Base-by-base conservation (phyloP, 2,797 vertebrate species). In the Acanthurus leucopareius region DNA sequence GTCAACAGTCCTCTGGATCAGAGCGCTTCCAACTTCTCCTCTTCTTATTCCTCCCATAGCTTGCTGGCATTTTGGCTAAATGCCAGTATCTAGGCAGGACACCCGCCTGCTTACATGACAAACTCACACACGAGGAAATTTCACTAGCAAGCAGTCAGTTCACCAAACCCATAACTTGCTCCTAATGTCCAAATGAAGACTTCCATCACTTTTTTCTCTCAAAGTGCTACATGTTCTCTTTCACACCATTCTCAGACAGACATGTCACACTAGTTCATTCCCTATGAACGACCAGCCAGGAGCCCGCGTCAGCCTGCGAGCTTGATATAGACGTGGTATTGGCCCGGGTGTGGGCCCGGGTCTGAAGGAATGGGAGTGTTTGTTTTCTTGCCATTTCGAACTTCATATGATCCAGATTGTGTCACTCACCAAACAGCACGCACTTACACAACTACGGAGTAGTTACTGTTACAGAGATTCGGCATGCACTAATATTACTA, bases 241-340 rank as follows among this genome's bases (percentile, higher is more conserved):
- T 88, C 66, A 81, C 62, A 70, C 80, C 90, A 90, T 94, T 93
- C 90, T 91, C 92, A 94, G 91, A 94, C 93, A 35, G 59, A 80
- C 64, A 52, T 59, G 56, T 94, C 87, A 94, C 71, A 53, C 66
- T 68, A 1, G 15, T 74, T 86, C 71, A 63, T 75, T 71, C 66
- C 32, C 35, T 42, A 52, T 17, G 22, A 57, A 77, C 57, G 2
- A 77, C 58, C 35, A 38, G 77, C 52, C 71, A 22, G 32, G 45
- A 82, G 20, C 64, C 68, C 60, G 68, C 25, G 2, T 25, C 51
- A 4, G 67, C 35, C 75, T 53, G 65, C 66, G 51, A 60, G 80
- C 80, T 84, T 79, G 84, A 87, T 88, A 88, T 88, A 90, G 89
- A 83, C 38, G 66, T 75, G 78, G 82, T 62, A 73, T 83, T 77